Evolutionary conservation across 2,888 invertebrate species (phyloP).

Genomic region (Didymodactylos carnosus): DNA sequence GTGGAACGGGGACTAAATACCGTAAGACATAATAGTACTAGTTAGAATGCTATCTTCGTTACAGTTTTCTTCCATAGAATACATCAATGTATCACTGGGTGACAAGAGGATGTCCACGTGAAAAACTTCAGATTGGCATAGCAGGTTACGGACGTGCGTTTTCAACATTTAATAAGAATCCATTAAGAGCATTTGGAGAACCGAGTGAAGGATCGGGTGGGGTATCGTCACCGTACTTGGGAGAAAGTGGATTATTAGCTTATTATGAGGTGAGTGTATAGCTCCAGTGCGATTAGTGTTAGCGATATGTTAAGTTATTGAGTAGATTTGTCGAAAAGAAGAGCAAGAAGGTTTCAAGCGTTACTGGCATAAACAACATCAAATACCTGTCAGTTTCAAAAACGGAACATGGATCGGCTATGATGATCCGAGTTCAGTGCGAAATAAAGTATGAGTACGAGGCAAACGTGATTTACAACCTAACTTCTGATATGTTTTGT

Average conservation of each 20-base stretch:
- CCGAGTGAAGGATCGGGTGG: slow-evolving; percentile 4
- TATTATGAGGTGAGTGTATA: slow-evolving; percentile 5
- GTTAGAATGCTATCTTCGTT: too few relatives aligned
- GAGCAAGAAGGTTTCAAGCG: slow-evolving; percentile 12
- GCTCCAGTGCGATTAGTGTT: not conserved
- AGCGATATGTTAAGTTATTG: not conserved
- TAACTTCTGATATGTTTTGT: not conserved
- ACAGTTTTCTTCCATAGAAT: not conserved
- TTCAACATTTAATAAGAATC: not conserved
- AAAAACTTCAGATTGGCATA: slow-evolving; percentile 9
- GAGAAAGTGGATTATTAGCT: slow-evolving; percentile 11
- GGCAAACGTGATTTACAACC: not conserved
- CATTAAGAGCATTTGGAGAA: slow-evolving; percentile 10
- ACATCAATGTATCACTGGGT: slow-evolving; percentile 11
- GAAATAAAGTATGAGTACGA: not conserved
- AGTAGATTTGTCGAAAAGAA: slow-evolving; percentile 6
- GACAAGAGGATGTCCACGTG: slow-evolving; percentile 5
- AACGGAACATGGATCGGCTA: slow-evolving; percentile 10
- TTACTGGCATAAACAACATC: slow-evolving; percentile 11
- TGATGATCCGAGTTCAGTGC: slow-evolving; percentile 8
- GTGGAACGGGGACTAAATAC: slow-evolving; percentile 10
- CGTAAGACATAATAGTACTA: not conserved
- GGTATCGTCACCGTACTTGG: slow-evolving; percentile 3
- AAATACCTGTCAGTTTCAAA: slow-evolving; percentile 12
- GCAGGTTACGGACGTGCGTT: slow-evolving; percentile 12